Percentiles rank a stretch among this genome's conserved stretches.
phyloP scores from a whole-genome alignment of 2,113 vertebrate genomes.

The Grus americana region DNA sequence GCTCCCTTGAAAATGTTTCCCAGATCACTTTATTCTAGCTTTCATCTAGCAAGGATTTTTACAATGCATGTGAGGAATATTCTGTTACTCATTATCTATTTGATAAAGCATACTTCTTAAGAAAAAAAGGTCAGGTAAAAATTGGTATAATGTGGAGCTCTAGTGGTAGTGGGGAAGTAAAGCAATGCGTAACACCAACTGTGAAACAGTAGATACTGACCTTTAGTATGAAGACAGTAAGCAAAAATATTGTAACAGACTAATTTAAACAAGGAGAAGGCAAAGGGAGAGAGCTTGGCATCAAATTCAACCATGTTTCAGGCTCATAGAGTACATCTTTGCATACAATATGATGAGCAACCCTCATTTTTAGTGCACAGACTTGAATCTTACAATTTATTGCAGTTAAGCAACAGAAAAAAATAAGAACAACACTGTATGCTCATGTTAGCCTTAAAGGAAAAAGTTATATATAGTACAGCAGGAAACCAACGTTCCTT shows the following conservation, averaged over 20 bases:
- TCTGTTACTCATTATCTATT: background rate
- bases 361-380: background rate
- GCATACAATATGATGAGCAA: background rate
- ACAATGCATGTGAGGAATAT: background rate
- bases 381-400: background rate
- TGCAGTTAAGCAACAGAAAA: background rate
- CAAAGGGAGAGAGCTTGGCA: background rate
- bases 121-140: constrained; percentile 34
- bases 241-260: background rate
- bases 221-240: background rate
- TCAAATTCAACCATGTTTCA: background rate
- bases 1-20: background rate
- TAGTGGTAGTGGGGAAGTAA: constrained; percentile 69
- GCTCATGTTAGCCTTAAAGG: background rate
- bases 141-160: constrained; percentile 72
- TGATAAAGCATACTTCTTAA: background rate
- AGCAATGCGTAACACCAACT: background rate
- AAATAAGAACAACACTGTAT: background rate
- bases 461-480: background rate
- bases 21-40: background rate
- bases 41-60: background rate
- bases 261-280: background rate
- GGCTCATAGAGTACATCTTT: background rate
- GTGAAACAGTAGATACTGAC: background rate
- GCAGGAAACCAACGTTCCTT: background rate